phyloP scores from a whole-genome alignment of 2,113 vertebrate genomes.

The Coracopsis vasa region DNA sequence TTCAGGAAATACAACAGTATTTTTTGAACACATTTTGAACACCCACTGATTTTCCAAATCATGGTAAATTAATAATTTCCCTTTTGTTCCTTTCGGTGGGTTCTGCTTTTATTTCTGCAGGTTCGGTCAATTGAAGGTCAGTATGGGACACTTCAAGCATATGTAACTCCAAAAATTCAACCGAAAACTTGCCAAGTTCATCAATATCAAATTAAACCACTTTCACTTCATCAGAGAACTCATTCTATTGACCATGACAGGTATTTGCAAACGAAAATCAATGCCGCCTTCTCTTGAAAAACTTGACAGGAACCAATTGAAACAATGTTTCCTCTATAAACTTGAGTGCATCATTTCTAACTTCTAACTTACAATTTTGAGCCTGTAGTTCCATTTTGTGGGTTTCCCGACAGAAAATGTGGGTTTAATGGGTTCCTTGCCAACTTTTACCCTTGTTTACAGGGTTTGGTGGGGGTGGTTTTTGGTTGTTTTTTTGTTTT shows the following conservation, averaged over 20 bases:
- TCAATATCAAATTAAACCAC: conserved; percentile 94
- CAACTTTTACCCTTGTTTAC: not conserved
- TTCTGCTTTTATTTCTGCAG: conserved; percentile 60
- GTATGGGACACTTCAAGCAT: conserved; percentile 92
- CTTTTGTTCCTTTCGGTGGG: not conserved
- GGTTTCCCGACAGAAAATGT: not conserved
- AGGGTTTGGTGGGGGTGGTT: not conserved
- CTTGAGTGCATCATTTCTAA: not conserved
- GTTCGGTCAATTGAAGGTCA: conserved; percentile 97
- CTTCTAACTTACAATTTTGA: not conserved
- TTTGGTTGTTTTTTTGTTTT: not conserved
- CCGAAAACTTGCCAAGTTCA: conserved; percentile 95
- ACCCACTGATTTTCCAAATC: not conserved
- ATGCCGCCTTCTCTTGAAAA: not conserved
- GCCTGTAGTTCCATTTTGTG: not conserved
- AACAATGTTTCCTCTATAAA: not conserved
- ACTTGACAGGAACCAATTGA: not conserved
- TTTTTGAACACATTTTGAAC: not conserved
- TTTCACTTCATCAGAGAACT: conserved; percentile 94
- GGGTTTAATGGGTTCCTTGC: not conserved
- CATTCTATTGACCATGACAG: conserved; percentile 87
- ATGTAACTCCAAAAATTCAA: conserved; percentile 93
- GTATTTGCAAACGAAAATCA: conserved; percentile 63
- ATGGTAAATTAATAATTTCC: not conserved
- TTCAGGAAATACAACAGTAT: not conserved